These are phyloP conservation scores for Mesorhabditis spiculigera DNA, from an alignment of 2,888 invertebrate species.

Conservation along the genomic window DNA sequence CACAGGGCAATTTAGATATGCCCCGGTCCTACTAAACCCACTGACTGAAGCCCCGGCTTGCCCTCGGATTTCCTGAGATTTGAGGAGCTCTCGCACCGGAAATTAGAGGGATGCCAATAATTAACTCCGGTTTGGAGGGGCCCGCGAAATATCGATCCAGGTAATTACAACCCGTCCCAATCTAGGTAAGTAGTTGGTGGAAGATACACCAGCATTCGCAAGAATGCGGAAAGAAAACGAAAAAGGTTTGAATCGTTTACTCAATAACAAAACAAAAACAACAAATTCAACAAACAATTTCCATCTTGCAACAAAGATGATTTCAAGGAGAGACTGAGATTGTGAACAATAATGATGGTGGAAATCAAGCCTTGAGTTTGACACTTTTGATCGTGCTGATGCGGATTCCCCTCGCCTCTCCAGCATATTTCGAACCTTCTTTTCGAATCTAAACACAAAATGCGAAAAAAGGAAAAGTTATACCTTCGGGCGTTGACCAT, in stretches of 20 bases:
- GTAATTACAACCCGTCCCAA: no score
- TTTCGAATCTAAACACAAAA: slow-evolving; percentile 67
- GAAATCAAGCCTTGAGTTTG: slow-evolving; percentile 68
- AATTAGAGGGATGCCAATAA: no score
- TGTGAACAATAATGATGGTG: not conserved
- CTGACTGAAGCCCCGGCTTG: no score
- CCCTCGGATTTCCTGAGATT: no score
- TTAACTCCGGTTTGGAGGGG: no score
- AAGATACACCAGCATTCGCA: no score
- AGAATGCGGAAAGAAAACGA: not conserved
- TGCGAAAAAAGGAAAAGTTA: not conserved
- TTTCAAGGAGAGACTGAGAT: not conserved
- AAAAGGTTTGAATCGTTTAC: not conserved
- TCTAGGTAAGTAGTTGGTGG: no score
- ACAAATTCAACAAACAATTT: slow-evolving; percentile 8
- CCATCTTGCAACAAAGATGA: not conserved
- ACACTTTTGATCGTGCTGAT: slow-evolving; percentile 82
- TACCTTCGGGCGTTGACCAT: slow-evolving; percentile 2
- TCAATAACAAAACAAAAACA: not conserved
- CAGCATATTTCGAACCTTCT: slow-evolving; percentile 79
- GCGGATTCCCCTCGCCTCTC: slow-evolving; percentile 91
- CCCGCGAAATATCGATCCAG: no score
- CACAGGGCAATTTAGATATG: no score
- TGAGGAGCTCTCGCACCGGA: no score
- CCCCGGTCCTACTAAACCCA: no score